Percentiles rank a stretch among this genome's conserved stretches.
Conservation (phyloP, 2,888 invertebrate species). For the Agrochola circellaris region DNA sequence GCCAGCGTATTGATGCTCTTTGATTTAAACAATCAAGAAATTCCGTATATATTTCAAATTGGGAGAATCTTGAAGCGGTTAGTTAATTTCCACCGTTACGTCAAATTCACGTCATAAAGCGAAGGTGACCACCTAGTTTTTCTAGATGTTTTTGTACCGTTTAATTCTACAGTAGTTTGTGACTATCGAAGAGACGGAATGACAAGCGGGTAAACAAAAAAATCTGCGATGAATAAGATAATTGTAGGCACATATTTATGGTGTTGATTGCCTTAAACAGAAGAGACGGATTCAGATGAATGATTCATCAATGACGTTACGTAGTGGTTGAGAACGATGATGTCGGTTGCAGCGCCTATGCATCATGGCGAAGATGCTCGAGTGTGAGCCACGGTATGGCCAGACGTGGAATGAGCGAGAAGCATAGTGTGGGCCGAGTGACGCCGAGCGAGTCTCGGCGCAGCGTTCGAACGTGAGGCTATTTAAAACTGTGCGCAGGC, state of each 20-base stretch:
- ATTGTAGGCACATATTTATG: conserved; percentile 63
- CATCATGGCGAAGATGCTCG: conserved; percentile 67
- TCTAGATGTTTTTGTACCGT: conserved; percentile 35
- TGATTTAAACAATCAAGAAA: conserved; percentile 28
- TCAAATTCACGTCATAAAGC: conserved; percentile 57
- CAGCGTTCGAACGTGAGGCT: conserved; percentile 87
- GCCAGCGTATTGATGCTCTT: conserved; percentile 1
- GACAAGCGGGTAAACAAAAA: conserved; percentile 67
- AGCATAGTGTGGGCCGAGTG: conserved; percentile 88
- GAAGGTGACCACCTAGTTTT: conserved; percentile 54
- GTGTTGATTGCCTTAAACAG: conserved; percentile 82
- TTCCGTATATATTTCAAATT: conserved; percentile 25
- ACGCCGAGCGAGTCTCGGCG: conserved; percentile 83
- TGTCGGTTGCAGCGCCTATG: conserved; percentile 67
- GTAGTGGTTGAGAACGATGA: conserved; percentile 71
- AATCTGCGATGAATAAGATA: conserved; percentile 79
- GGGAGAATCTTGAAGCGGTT: conserved; percentile 29
- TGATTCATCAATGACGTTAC: conserved; percentile 87
- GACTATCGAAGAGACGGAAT: conserved; percentile 16
- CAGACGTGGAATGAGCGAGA: conserved; percentile 89
- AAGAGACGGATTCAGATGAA: conserved; percentile 81
- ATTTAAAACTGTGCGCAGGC: conserved; percentile 91
- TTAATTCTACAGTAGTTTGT: conserved; percentile 18
- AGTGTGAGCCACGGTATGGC: conserved; percentile 62
- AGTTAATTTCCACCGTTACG: conserved; percentile 51